Conservation (phyloP, 1,140 invertebrate genomes). For the Brachionus rubens region DNA sequence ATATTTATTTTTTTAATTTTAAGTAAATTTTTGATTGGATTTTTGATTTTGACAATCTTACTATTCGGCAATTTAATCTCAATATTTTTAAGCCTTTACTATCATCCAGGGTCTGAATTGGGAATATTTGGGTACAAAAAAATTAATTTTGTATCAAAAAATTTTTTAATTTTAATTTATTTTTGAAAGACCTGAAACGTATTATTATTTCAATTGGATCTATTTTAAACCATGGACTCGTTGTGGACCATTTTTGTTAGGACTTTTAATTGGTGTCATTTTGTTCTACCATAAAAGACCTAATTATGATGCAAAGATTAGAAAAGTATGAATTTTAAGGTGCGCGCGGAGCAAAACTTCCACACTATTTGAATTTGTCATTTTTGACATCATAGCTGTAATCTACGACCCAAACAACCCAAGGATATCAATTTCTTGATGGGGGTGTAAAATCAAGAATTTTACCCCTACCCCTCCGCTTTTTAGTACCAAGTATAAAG, state of each 20-base stretch:
- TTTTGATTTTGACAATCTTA: not conserved
- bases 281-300: constrained; percentile 3
- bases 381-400: too few relatives aligned
- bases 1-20: not conserved
- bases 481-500: too few relatives aligned
- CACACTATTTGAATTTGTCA: too few relatives aligned
- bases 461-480: too few relatives aligned
- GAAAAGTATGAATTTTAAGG: not conserved
- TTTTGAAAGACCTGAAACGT: not conserved
- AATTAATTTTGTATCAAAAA: not conserved
- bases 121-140: constrained; percentile 12
- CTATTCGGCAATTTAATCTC: not conserved
- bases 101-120: constrained; percentile 19
- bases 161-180: not conserved
- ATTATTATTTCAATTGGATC: constrained; percentile 65
- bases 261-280: constrained; percentile 60
- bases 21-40: constrained; percentile 30
- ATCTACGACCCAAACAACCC: too few relatives aligned
- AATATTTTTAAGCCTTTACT: not conserved
- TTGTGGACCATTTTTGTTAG: constrained; percentile 62
- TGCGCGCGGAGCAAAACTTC: too few relatives aligned
- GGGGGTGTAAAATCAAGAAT: too few relatives aligned
- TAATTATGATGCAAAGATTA: not conserved
- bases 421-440: too few relatives aligned
- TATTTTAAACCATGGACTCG: constrained; percentile 70